Base-by-base conservation (phyloP, 2,797 vertebrate genomes). In the Poeciliopsis infans region DNA sequence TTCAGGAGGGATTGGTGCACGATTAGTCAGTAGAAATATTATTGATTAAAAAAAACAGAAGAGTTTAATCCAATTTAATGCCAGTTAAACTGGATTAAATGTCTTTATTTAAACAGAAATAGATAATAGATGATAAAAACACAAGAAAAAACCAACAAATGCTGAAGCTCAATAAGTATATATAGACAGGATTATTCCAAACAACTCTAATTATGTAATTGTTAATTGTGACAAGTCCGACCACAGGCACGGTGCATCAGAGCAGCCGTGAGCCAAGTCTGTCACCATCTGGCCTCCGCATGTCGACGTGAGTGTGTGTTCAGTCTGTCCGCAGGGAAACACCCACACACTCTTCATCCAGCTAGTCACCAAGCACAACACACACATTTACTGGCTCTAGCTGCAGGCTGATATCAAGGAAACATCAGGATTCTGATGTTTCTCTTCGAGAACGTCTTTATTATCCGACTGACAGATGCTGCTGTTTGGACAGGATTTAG, bases 221-320 rank as follows among this genome's bases (percentile, higher is more conserved):
- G 64, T 23, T 66, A 23, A 23, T 39, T 68, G 64, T 68, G 64
- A 68, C 36, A 41, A 68, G 64, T 25, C 23, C 0, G 39, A 23
- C 64, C 36, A 25, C 20, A 25, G 20, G 20, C 20, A 68, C 73
- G 76, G 77, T 79, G 83, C 85, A 85, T 90, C 87, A 79, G 86
- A 90, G 79, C 83, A 33, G 74, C 82, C 79, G 69, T 13, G 57
- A 86, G 79, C 84, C 89, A 85, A 90, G 84, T 83, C 88, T 84
- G 86, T 86, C 87, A 81, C 92, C 93, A 94, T 94, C 91, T 94
- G 93, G 93, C 89, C 86, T 76, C 87, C 76, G 81, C 88, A 86
- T 91, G 90, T 83, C 73, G 76, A 79, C 73, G 79, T 43, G 59
- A 64, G 59, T 64, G 83, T 90, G 81, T 78, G 79, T 75, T 84